Percentiles rank a stretch among this genome's conserved stretches.
These are phyloP conservation scores for Hypotaenidia okinawae DNA, from an alignment of 2,797 vertebrate genomes.

Conservation along the genomic window DNA sequence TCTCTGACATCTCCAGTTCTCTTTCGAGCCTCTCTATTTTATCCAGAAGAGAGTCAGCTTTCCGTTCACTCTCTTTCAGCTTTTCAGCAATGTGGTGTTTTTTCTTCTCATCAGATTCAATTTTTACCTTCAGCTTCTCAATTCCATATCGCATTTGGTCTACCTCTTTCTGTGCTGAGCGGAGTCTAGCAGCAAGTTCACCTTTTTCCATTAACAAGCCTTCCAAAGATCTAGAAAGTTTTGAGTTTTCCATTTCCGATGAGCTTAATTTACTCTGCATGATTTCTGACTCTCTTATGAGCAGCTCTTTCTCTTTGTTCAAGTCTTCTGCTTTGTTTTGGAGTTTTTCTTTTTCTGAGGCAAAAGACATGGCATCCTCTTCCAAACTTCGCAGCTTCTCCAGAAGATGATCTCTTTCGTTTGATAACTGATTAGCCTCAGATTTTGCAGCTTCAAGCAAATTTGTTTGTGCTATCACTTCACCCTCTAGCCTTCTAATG, in stretches of 20 bases:
- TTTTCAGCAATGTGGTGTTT: constrained; percentile 80
- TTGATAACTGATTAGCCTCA: constrained; percentile 63
- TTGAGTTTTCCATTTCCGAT: constrained; percentile 79
- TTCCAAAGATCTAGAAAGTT: constrained; percentile 83
- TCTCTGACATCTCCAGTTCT: constrained; percentile 85
- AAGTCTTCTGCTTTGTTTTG: constrained; percentile 76
- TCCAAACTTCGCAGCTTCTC: constrained; percentile 78
- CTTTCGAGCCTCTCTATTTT: constrained; percentile 83
- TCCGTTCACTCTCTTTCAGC: constrained; percentile 82
- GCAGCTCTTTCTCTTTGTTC: constrained; percentile 77
- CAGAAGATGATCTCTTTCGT: constrained; percentile 77
- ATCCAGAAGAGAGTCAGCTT: constrained; percentile 75
- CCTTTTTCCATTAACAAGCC: constrained; percentile 86
- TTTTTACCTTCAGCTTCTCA: constrained; percentile 90
- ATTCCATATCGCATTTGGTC: constrained; percentile 85
- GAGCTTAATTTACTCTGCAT: constrained; percentile 79
- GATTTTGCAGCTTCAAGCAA: constrained; percentile 75
- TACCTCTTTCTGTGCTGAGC: constrained; percentile 86
- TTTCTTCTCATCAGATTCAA: constrained; percentile 90
- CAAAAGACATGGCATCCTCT: constrained; percentile 60
- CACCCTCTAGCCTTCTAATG: constrained; percentile 79
- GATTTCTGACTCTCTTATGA: constrained; percentile 76
- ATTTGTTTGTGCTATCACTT: constrained; percentile 76
- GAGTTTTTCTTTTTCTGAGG: constrained; percentile 74
- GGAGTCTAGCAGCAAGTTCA: constrained; percentile 85